phyloP scores from a whole-genome alignment of 1,140 invertebrate species.

The Drosophila navojoa region DNA sequence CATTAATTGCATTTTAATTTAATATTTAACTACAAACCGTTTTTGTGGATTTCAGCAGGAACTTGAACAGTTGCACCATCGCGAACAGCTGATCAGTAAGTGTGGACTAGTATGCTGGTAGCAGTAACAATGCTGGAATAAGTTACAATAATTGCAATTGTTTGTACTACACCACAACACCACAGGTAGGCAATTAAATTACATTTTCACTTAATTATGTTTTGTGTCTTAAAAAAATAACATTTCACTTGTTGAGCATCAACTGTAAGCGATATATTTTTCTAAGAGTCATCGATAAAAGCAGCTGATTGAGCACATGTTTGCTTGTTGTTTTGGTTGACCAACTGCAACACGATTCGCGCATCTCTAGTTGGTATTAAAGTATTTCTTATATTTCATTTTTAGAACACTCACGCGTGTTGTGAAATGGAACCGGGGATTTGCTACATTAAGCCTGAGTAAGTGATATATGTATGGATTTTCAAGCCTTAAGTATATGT shows the following conservation, averaged over 20 bases:
- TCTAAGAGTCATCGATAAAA: constrained; percentile 10
- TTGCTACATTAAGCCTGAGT: constrained; percentile 86
- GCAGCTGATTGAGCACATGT: constrained; percentile 34
- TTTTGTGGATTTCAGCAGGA: constrained; percentile 71
- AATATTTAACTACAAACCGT: constrained; percentile 36
- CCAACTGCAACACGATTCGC: neutral
- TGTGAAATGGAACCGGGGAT: constrained; percentile 84
- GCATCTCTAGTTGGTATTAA: constrained; percentile 18
- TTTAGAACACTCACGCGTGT: constrained; percentile 24
- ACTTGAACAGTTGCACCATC: constrained; percentile 79
- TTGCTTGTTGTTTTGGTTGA: constrained; percentile 17
- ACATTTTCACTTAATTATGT: too few species aligned
- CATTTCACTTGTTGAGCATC: neutral
- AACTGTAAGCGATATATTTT: constrained; percentile 7
- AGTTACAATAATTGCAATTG: too few species aligned
- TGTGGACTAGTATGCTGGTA: constrained; percentile 4
- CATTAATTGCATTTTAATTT: neutral
- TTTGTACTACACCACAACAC: too few species aligned
- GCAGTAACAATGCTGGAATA: neutral
- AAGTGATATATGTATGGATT: constrained; percentile 3
- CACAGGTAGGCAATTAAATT: too few species aligned
- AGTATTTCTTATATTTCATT: neutral
- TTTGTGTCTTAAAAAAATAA: neutral
- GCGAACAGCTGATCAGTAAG: constrained; percentile 30
- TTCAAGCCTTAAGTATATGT: neutral